These are phyloP conservation scores for Cerastis rubricosa DNA, from an alignment of 2,888 invertebrate genomes.

Conservation along the genomic window DNA sequence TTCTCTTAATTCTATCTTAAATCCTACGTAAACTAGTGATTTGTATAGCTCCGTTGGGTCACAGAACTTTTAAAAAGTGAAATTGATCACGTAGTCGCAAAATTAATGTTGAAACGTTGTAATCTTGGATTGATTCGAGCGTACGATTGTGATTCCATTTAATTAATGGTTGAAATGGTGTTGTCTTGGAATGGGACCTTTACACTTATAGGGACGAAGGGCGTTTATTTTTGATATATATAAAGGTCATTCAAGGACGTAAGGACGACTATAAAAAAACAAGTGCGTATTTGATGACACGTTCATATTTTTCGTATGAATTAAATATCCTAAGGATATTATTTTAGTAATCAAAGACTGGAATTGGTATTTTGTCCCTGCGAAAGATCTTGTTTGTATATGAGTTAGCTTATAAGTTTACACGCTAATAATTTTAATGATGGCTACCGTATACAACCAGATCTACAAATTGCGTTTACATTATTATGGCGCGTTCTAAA, in stretches of 20 bases:
- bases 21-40: conserved; percentile 26
- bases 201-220: neutral
- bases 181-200: neutral
- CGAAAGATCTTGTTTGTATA: neutral
- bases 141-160: conserved; percentile 1
- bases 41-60: conserved; percentile 10
- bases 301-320: neutral
- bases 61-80: neutral
- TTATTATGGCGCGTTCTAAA: neutral
- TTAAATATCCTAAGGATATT: neutral
- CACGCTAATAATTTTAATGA: no score
- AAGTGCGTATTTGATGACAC: neutral
- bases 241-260: neutral
- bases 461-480: neutral
- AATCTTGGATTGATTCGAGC: conserved; percentile 22
- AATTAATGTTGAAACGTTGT: conserved; percentile 13
- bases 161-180: conserved; percentile 18
- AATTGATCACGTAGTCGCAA: conserved; percentile 14
- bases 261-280: neutral
- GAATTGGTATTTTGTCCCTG: neutral
- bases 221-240: neutral
- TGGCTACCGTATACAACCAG: neutral
- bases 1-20: conserved; percentile 17
- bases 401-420: neutral
- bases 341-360: neutral